Percentiles rank a stretch among this genome's conserved stretches.
Evolutionary conservation across 2,113 vertebrate species (phyloP).

Genomic region (Phrynosoma blainvillii): DNA sequence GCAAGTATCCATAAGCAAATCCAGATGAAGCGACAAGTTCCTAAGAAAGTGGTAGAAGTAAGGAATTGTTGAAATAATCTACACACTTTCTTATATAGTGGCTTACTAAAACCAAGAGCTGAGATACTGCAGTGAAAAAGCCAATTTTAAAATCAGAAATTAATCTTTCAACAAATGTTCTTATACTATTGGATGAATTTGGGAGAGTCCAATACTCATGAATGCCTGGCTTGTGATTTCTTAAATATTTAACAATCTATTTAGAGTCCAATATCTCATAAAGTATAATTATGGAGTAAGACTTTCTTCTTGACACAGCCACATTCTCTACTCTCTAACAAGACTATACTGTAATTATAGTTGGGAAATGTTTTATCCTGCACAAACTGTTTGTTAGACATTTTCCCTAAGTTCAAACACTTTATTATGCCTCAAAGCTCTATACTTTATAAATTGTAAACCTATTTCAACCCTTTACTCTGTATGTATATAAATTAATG

Average conservation of each 20-base stretch:
- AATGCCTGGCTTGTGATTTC: neutral
- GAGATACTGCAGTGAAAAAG: neutral
- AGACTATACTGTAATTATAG: slow-evolving; percentile 45
- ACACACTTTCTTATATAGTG: neutral
- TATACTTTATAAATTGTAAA: neutral
- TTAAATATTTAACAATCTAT: slow-evolving; percentile 30
- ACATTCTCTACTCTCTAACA: slow-evolving; percentile 43
- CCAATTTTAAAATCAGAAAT: neutral
- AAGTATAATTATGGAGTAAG: slow-evolving; percentile 39
- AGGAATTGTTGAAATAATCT: neutral
- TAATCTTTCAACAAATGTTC: slow-evolving; percentile 31
- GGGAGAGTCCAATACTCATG: neutral
- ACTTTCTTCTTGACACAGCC: slow-evolving; percentile 45
- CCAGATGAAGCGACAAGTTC: neutral
- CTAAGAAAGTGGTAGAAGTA: neutral
- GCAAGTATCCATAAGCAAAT: slow-evolving; percentile 28
- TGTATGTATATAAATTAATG: neutral
- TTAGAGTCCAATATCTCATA: slow-evolving; percentile 27
- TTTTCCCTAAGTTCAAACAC: slow-evolving; percentile 48
- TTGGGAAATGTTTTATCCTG: slow-evolving; percentile 57
- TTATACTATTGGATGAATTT: slow-evolving; percentile 3
- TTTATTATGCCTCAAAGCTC: slow-evolving; percentile 23
- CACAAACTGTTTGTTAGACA: slow-evolving; percentile 57
- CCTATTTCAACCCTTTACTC: neutral
- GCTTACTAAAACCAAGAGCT: neutral